Evolutionary conservation across 2,888 invertebrate genomes (phyloP), one percentile per base, ranked within the genome.

Genomic region (Mellilla xanthometata): DNA sequence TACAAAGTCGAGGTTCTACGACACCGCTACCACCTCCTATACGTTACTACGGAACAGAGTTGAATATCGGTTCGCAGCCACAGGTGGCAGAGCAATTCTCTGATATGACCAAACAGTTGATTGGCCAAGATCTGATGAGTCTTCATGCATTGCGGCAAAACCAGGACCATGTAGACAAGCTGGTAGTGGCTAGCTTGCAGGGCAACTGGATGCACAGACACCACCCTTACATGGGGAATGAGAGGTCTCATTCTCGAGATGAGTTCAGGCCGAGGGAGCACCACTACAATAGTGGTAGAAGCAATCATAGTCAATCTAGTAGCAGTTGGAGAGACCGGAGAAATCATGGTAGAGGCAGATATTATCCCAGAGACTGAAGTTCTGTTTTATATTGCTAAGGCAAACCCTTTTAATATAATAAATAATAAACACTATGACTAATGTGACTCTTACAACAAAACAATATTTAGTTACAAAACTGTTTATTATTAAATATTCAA

Each of bases 151-250:
- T 65, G 2, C 54, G 70, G 15, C 70, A 67, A 39, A 56, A 49
- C 8, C 65, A 61, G 42, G 76, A 83, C 3, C 49, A 60, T 19
- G 65, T 63, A 52, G 80, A 86, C 45, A 75, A 76, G 33, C 57
- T 89, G 24, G 76, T 80, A 6, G 65, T 81, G 47, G 87, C 88
- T 6, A 90, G 90, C 51, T 75, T 90, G 56, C 89, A 89, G 60
- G 90, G 90, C 2, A 86, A 90, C 54, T 90, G 90, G 90, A 68
- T 79, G 1, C 81, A 87, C 39, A 70, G 89, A 44, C 88, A 87
- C 53, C 86, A 90, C 50, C 86, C 87, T 0, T 86, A 86, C 44
- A 73, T 77, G 30, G 34, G 71, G 1, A 76, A 77, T 49, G 82
- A 78, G 6, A 75, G 77, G 46, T 32, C 46, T 5, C 68, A 72